phyloP scores from a whole-genome alignment of 1,140 invertebrate genomes.

The Metopolophium dirhodum region DNA sequence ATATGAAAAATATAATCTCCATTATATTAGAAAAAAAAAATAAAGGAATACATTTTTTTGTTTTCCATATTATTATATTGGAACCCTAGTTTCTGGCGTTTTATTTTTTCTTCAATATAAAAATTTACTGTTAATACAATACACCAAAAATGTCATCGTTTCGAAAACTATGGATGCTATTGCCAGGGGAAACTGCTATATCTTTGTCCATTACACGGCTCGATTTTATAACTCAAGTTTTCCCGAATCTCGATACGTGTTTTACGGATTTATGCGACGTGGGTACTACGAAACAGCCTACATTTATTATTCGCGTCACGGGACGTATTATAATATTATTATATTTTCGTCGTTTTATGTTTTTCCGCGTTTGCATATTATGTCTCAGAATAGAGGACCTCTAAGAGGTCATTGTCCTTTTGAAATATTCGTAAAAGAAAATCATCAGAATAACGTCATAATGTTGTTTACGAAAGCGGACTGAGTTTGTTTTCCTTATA shows the following conservation, averaged over 20 bases:
- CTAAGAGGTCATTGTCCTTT: not conserved
- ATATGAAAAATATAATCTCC: not conserved
- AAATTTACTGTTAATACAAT: not conserved
- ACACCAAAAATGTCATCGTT: not conserved
- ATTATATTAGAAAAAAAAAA: not conserved
- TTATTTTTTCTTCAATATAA: not conserved
- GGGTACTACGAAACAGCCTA: not conserved
- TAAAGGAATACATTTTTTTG: not conserved
- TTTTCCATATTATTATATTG: not conserved
- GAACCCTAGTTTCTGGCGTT: not conserved
- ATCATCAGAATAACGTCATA: not conserved
- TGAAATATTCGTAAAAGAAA: not conserved
- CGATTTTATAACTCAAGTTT: not conserved
- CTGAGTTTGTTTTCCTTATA: not conserved
- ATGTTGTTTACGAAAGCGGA: not conserved
- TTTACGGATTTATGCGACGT: not conserved
- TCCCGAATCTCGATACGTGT: not conserved
- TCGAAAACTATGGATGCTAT: not conserved
- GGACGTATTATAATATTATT: not conserved
- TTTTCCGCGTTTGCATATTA: not conserved
- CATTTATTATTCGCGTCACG: not conserved
- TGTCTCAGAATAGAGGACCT: not conserved
- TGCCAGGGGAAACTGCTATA: not conserved
- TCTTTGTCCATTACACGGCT: not conserved
- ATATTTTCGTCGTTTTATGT: not conserved